Conservation (phyloP, 2,888 invertebrate genomes). For the Archaeoteleia sp. region DNA sequence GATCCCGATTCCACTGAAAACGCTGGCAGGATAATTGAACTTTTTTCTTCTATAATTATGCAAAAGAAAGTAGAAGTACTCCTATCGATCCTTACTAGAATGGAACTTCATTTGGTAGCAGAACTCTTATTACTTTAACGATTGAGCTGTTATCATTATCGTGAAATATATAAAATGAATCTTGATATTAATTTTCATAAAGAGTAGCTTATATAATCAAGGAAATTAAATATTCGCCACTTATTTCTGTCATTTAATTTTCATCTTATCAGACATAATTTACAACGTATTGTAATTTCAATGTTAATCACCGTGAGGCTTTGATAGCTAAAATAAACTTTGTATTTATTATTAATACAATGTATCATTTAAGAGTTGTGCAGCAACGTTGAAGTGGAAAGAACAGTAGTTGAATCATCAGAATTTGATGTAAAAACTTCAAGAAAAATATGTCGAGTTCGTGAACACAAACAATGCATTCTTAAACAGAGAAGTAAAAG, state of each 20-base stretch:
- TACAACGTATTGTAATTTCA: background rate
- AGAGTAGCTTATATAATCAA: slow-evolving; percentile 24
- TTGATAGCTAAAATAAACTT: no score
- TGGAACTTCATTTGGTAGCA: slow-evolving; percentile 32
- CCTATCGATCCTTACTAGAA: slow-evolving; percentile 31
- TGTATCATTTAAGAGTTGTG: no score
- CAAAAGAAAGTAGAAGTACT: slow-evolving; percentile 25
- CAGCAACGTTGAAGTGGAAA: no score
- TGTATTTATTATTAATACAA: no score
- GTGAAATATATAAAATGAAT: slow-evolving; percentile 35
- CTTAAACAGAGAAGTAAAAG: no score
- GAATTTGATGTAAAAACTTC: no score
- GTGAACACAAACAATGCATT: no score
- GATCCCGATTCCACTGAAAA: slow-evolving; percentile 18
- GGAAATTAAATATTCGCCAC: slow-evolving; percentile 12
- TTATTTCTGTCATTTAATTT: background rate
- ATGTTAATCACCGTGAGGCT: no score
- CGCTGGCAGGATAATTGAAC: slow-evolving; percentile 26
- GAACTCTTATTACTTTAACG: slow-evolving; percentile 43
- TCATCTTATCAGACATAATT: background rate
- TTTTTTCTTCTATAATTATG: slow-evolving; percentile 28
- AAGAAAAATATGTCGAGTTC: no score
- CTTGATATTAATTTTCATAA: slow-evolving; percentile 31
- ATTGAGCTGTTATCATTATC: slow-evolving; percentile 43
- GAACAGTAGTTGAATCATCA: no score